These are phyloP conservation scores for Rutilus rutilus DNA, from an alignment of 2,113 vertebrate genomes.

Conservation along the genomic window DNA sequence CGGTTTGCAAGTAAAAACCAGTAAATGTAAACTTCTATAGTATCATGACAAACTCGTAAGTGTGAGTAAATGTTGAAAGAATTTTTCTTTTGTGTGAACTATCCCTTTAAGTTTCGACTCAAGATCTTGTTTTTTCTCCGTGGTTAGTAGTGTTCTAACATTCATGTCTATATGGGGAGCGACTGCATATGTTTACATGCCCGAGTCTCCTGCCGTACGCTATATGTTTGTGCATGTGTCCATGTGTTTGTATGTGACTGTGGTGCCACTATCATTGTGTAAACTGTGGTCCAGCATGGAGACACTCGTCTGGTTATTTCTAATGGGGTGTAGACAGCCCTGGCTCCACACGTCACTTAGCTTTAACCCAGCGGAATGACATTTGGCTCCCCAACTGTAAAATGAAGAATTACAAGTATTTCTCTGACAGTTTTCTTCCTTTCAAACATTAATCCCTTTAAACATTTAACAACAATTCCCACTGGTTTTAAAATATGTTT, in stretches of 20 bases:
- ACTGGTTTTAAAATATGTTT: neutral
- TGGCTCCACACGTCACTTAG: conserved; percentile 48
- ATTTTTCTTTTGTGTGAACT: neutral
- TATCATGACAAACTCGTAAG: neutral
- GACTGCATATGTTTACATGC: conserved; percentile 45
- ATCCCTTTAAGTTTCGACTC: conserved; percentile 9
- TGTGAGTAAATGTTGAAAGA: neutral
- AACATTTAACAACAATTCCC: conserved; percentile 18
- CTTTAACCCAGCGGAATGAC: conserved; percentile 20
- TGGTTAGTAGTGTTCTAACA: conserved; percentile 40
- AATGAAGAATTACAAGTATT: conserved; percentile 1
- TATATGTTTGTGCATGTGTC: conserved; percentile 38
- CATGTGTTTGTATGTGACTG: conserved; percentile 51
- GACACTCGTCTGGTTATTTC: conserved; percentile 51
- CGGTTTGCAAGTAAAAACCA: neutral
- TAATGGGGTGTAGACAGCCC: conserved; percentile 49
- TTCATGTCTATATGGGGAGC: conserved; percentile 48
- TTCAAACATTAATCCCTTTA: neutral
- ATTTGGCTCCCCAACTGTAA: conserved; percentile 34
- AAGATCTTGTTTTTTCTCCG: conserved; percentile 42
- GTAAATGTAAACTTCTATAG: neutral
- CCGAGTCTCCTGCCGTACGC: conserved; percentile 27
- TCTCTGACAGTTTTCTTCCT: conserved; percentile 10
- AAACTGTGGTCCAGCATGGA: conserved; percentile 51
- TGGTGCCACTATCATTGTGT: conserved; percentile 41